These are phyloP conservation scores for Oreohelix idahoensis DNA, from an alignment of 1,140 invertebrate genomes.

Conservation along the genomic window DNA sequence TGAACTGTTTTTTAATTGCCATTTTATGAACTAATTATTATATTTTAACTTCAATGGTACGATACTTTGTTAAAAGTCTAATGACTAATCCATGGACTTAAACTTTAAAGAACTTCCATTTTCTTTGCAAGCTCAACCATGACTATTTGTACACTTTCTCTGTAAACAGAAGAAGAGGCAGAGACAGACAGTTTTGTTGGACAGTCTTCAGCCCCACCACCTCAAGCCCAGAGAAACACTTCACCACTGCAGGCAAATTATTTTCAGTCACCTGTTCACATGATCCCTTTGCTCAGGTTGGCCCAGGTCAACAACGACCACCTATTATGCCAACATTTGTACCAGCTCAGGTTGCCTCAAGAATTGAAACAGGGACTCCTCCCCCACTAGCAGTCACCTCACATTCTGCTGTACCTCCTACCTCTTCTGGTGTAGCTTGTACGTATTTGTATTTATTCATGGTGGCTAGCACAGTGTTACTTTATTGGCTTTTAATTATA, in stretches of 20 bases:
- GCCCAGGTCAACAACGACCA: slow-evolving; percentile 47
- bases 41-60: too few relatives aligned
- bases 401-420: slow-evolving; percentile 40
- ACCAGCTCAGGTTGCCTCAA: slow-evolving; percentile 13
- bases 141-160: not conserved
- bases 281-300: slow-evolving; percentile 66
- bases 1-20: too few relatives aligned
- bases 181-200: slow-evolving; percentile 69
- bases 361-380: slow-evolving; percentile 19
- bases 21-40: too few relatives aligned
- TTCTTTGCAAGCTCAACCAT: too few relatives aligned
- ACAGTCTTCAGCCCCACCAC: slow-evolving; percentile 46
- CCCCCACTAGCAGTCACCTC: slow-evolving; percentile 35
- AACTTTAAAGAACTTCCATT: too few relatives aligned
- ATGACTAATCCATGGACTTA: too few relatives aligned
- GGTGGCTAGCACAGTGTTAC: too few relatives aligned
- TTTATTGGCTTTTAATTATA: too few relatives aligned
- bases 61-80: too few relatives aligned
- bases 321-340: slow-evolving; percentile 15
- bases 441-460: too few relatives aligned
- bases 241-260: slow-evolving; percentile 18
- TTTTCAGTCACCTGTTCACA: slow-evolving; percentile 45
- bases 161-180: slow-evolving; percentile 61
- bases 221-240: slow-evolving; percentile 19
- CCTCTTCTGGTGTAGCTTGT: not conserved